phyloP scores from a whole-genome alignment of 1,140 invertebrate genomes.

The Eupristina koningsbergeri region DNA sequence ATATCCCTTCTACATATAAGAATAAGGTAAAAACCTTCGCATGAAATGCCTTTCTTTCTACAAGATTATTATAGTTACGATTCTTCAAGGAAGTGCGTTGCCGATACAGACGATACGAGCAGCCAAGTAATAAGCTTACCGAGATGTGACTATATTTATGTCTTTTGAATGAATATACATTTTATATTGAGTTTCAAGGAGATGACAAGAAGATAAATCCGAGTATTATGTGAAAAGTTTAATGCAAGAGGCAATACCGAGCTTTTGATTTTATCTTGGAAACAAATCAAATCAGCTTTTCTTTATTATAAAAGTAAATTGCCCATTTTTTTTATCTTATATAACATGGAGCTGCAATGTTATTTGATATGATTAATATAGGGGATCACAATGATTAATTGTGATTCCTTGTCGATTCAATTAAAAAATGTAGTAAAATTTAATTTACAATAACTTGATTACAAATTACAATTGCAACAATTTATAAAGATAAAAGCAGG shows the following conservation, averaged over 20 bases:
- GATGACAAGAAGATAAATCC: constrained; percentile 20
- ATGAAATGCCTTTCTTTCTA: neutral
- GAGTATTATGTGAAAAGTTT: constrained; percentile 4
- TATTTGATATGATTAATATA: neutral
- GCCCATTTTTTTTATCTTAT: neutral
- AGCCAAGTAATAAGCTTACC: constrained; percentile 1
- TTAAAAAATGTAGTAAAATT: neutral
- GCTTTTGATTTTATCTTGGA: neutral
- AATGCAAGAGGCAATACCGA: constrained; percentile 9
- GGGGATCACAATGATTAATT: neutral
- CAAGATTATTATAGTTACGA: neutral
- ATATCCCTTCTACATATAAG: neutral
- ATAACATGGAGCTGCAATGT: neutral
- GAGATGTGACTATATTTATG: neutral
- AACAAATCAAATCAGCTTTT: constrained; percentile 17
- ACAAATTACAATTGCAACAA: constrained; percentile 8
- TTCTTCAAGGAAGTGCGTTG: neutral
- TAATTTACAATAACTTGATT: neutral
- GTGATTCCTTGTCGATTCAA: neutral
- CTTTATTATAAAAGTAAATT: constrained; percentile 21
- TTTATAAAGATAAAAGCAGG: neutral
- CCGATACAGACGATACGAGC: neutral
- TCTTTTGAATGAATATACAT: constrained; percentile 12
- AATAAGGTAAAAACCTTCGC: neutral
- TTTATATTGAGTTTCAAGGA: neutral